Percentiles rank a stretch among this genome's conserved stretches.
These are phyloP conservation scores for Coracopsis vasa DNA, from an alignment of 2,113 vertebrate genomes.

Conservation along the genomic window DNA sequence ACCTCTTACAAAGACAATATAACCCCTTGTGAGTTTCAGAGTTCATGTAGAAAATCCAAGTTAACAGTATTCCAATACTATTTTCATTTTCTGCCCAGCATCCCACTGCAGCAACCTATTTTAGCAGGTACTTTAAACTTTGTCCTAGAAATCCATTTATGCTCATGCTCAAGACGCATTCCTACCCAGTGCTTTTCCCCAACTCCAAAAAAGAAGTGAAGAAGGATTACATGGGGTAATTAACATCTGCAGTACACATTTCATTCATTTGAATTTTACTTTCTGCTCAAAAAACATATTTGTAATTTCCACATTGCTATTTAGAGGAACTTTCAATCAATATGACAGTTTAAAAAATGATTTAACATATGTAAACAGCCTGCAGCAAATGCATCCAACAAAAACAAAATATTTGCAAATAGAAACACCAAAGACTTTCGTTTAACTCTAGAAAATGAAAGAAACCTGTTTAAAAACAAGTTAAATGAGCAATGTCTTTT, in stretches of 20 bases:
- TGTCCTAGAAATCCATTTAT: background rate
- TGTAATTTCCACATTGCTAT: background rate
- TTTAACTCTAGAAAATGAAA: conserved; percentile 64
- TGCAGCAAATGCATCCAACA: conserved; percentile 65
- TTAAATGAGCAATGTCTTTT: conserved; percentile 58
- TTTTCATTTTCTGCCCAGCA: conserved; percentile 39
- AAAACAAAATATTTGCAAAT: conserved; percentile 58
- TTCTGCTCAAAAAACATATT: conserved; percentile 1
- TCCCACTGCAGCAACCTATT: conserved; percentile 21
- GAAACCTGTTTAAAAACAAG: conserved; percentile 61
- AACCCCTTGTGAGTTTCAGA: background rate
- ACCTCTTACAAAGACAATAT: background rate
- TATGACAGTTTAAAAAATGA: conserved; percentile 45
- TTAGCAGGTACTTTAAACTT: conserved; percentile 33
- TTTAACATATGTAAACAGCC: conserved; percentile 43
- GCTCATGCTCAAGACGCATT: background rate
- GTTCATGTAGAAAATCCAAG: conserved; percentile 1
- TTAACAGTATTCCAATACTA: conserved; percentile 30
- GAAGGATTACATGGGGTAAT: background rate
- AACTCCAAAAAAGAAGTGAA: background rate
- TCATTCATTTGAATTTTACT: background rate
- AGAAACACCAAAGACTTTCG: conserved; percentile 62
- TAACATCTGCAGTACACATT: background rate
- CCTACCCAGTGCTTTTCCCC: background rate
- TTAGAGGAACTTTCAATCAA: conserved; percentile 65